A percentile compares a stretch with the other conserved stretches of the same genome.
Evolutionary conservation across 2,888 invertebrate genomes (phyloP).

Genomic region (Thecophora atra): DNA sequence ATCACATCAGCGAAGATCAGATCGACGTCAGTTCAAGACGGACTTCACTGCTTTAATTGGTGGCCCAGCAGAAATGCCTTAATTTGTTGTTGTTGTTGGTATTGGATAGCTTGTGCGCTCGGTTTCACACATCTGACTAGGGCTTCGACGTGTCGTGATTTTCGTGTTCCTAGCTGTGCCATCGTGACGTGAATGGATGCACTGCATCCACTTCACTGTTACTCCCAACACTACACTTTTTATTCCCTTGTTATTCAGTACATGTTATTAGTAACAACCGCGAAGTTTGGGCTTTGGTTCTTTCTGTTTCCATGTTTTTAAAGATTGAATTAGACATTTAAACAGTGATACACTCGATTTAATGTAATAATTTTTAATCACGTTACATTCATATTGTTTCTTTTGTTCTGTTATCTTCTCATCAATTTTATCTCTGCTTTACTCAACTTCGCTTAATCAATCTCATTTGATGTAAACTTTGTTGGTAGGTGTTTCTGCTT

Average conservation of each 20-base stretch:
- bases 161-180: neutral
- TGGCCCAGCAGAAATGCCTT: neutral
- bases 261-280: too few relatives aligned
- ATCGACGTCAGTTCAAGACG: neutral
- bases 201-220: neutral
- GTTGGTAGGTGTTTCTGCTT: too few relatives aligned
- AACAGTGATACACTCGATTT: too few relatives aligned
- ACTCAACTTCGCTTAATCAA: too few relatives aligned
- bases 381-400: neutral
- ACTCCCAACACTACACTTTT: too few relatives aligned
- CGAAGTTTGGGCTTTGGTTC: too few relatives aligned
- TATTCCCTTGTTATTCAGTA: too few relatives aligned
- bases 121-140: neutral
- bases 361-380: neutral
- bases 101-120: neutral
- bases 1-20: neutral
- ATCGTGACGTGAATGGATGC: neutral
- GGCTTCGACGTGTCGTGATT: neutral
- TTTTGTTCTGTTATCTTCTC: too few relatives aligned
- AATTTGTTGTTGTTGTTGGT: neutral
- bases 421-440: too few relatives aligned
- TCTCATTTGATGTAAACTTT: too few relatives aligned
- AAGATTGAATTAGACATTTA: too few relatives aligned
- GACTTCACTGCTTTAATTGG: neutral
- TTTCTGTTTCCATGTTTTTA: too few relatives aligned